A percentile compares a stretch with the other conserved stretches of the same genome.
Conservation (phyloP, 1,140 invertebrate species). For the Apis dorsata region DNA sequence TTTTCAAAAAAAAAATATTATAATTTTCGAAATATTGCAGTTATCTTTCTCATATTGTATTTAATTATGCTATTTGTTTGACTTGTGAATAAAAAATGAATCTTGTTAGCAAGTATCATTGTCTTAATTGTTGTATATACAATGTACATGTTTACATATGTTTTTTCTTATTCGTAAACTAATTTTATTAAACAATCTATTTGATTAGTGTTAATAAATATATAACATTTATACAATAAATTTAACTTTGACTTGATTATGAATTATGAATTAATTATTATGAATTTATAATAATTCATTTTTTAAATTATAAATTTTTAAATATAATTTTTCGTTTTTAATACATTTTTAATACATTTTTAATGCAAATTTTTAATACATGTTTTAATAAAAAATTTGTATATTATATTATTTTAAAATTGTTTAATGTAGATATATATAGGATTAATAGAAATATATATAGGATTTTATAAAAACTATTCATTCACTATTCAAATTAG, state of each 20-base stretch:
- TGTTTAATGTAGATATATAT: not conserved
- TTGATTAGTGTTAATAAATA: not conserved
- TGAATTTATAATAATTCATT: not conserved
- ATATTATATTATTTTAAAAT: not conserved
- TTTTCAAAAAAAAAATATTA: not conserved
- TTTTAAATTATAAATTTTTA: not conserved
- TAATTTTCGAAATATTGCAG: not conserved
- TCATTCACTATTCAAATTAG: conserved; percentile 41
- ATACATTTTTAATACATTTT: not conserved
- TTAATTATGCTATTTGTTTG: not conserved
- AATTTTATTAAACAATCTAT: not conserved
- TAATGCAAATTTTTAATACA: not conserved
- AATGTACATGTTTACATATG: not conserved
- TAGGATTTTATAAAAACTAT: not conserved
- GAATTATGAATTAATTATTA: not conserved
- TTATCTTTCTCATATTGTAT: not conserved
- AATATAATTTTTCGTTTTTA: not conserved
- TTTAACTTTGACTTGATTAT: not conserved
- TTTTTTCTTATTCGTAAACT: not conserved
- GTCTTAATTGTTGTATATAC: not conserved
- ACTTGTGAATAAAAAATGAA: not conserved
- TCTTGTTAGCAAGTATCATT: not conserved
- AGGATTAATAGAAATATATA: not conserved
- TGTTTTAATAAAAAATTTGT: not conserved
- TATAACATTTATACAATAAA: not conserved